A percentile compares a stretch with the other conserved stretches of the same genome.
phyloP scores from a whole-genome alignment of 2,797 vertebrate species.

The Mico argentatus region DNA sequence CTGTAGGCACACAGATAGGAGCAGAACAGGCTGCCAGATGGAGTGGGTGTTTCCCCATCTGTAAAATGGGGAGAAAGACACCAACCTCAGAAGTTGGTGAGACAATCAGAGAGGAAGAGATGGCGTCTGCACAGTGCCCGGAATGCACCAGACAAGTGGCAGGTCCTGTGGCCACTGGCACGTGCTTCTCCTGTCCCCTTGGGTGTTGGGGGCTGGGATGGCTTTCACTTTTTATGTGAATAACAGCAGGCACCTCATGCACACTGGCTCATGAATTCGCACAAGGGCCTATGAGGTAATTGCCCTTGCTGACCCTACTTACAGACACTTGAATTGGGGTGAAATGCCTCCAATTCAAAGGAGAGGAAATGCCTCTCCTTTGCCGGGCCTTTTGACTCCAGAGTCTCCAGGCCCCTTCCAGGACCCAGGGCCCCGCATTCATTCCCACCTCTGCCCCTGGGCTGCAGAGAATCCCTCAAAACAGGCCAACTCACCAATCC shows the following conservation, averaged over 20 bases:
- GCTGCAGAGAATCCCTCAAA: not conserved
- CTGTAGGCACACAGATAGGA: not conserved
- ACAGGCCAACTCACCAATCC: slow-evolving; percentile 80
- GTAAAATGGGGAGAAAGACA: not conserved
- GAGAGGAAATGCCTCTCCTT: not conserved
- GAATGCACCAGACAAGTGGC: not conserved
- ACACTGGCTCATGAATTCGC: not conserved
- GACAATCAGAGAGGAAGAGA: not conserved
- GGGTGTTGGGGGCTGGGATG: not conserved
- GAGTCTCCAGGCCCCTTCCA: too few species aligned
- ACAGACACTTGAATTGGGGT: not conserved
- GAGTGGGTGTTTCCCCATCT: not conserved
- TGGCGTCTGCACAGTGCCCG: fast-evolving
- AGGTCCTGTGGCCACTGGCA: not conserved
- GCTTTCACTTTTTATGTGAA: fast-evolving
- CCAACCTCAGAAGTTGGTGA: not conserved
- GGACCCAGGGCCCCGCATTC: not conserved
- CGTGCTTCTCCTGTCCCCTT: not conserved
- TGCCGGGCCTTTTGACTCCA: not conserved
- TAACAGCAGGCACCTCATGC: fast-evolving
- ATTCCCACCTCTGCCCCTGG: not conserved
- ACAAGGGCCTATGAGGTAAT: fast-evolving
- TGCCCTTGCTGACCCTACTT: fast-evolving
- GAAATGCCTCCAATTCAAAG: not conserved
- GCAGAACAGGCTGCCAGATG: not conserved